Percentiles rank a stretch among this genome's conserved stretches.
phyloP scores from a whole-genome alignment of 2,113 vertebrate genomes.

The Charadrius vociferus region DNA sequence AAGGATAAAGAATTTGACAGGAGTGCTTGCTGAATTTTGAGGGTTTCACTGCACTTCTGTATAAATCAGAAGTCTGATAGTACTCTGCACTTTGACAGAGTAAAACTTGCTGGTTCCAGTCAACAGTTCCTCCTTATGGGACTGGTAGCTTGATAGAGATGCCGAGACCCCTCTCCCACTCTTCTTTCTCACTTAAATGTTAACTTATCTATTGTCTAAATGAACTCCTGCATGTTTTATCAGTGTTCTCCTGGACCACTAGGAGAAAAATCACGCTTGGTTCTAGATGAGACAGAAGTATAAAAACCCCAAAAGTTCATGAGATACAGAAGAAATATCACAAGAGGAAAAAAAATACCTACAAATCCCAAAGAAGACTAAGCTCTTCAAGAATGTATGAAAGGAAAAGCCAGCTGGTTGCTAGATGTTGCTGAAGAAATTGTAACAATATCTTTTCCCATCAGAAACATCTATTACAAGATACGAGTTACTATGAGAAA shows the following conservation, averaged over 20 bases:
- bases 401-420: background rate
- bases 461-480: background rate
- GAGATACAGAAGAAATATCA: background rate
- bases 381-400: background rate
- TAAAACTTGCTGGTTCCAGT: background rate
- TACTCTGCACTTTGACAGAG: background rate
- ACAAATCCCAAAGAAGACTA: background rate
- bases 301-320: background rate
- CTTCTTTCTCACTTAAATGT: background rate
- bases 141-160: background rate
- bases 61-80: background rate
- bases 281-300: background rate
- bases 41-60: background rate
- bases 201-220: background rate
- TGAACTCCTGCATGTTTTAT: background rate
- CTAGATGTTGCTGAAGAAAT: background rate
- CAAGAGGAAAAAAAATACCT: background rate
- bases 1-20: background rate
- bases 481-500: background rate
- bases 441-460: background rate
- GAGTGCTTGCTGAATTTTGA: background rate
- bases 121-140: background rate
- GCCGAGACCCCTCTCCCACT: background rate
- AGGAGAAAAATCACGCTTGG: background rate
- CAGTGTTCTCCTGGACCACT: background rate